These are phyloP conservation scores for Phalacrocorax aristotelis DNA, from an alignment of 2,113 vertebrate species.

Conservation along the genomic window DNA sequence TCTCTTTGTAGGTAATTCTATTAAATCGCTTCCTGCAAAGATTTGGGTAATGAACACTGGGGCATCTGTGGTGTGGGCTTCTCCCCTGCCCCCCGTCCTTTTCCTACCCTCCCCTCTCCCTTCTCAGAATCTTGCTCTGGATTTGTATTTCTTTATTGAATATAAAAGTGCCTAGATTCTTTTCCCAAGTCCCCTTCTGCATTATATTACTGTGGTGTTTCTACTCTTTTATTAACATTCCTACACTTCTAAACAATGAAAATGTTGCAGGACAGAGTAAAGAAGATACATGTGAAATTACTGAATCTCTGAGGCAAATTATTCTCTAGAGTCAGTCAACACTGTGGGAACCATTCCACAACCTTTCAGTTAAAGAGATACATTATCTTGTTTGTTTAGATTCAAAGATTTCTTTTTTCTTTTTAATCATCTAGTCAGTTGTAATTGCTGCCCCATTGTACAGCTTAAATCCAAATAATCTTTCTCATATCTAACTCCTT, in stretches of 20 bases:
- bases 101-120: neutral
- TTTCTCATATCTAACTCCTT: neutral
- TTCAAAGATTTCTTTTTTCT: neutral
- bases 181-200: neutral
- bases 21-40: constrained; percentile 64
- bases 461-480: neutral
- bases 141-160: neutral
- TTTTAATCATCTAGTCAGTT: neutral
- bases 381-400: constrained; percentile 1
- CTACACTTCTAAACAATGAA: neutral
- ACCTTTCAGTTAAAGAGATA: neutral
- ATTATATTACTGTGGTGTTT: neutral
- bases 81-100: neutral
- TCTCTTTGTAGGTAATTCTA: constrained; percentile 71
- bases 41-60: constrained; percentile 67
- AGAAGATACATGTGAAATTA: neutral
- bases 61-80: constrained; percentile 4
- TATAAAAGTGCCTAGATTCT: neutral
- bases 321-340: neutral
- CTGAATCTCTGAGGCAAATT: neutral
- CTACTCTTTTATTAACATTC: neutral
- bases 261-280: neutral
- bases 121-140: neutral
- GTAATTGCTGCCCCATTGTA: neutral
- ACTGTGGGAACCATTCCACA: neutral